Base-by-base conservation (phyloP, 2,113 vertebrate species). In the Epinephelus fuscoguttatus region DNA sequence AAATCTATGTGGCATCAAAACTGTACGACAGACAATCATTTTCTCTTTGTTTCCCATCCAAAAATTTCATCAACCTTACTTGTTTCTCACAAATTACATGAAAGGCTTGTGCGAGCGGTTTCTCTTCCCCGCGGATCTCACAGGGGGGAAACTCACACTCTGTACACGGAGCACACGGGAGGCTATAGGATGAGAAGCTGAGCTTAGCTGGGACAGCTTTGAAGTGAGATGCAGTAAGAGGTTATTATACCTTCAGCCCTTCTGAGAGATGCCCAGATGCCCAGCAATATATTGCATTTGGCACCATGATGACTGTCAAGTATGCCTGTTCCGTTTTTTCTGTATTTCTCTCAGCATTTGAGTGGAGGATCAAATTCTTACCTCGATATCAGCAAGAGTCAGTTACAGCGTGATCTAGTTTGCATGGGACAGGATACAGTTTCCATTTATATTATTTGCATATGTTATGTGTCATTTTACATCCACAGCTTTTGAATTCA, bases 11-110 rank as follows among this genome's bases (percentile, higher is more conserved):
- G 70, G 77, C 87, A 87, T 90, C 90, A 90, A 85, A 86, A 91
- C 80, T 92, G 88, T 89, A 92, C 82, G 83, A 86, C 81, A 91
- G 93, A 94, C 84, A 91, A 94, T 93, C 89, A 82, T 82, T 90
- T 72, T 66, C 21, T 66, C 78, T 82, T 80, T 86, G 82, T 91
- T 90, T 78, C 75, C 61, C 11, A 56, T 90, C 82, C 78, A 76
- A 76, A 86, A 81, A 79, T 86, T 18, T 88, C 78, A 81, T 89
- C 74, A 81, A 77, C 75, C 69, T 77, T 78, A 72, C 79, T 83
- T 78, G 81, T 89, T 84, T 88, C 47, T 81, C 61, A 25, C 56
- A 90, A 92, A 91, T 86, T 73, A 77, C 84, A 86, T 63, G 53
- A 84, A 86, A 82, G 72, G 68, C 88, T 87, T 61, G 68, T 52